Evolutionary conservation across 2,888 invertebrate species (phyloP), one percentile per base, ranked within the genome.

Genomic region (Schrankia costaestrigalis): DNA sequence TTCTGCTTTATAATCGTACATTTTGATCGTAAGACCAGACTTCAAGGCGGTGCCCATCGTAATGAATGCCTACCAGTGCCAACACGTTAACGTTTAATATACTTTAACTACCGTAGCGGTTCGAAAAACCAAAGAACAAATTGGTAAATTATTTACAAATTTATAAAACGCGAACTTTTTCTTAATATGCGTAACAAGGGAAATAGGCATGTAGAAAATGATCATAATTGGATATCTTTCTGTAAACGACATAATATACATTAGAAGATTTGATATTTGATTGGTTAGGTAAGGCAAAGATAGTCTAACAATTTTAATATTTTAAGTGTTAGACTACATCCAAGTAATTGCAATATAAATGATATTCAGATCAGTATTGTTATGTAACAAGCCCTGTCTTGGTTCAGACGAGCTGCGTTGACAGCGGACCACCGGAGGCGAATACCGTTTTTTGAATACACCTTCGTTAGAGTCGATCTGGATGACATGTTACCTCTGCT

Each of bases 371-470:
- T 63, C 43, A 45, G 57, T 65, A 58, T 59, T 57, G 61, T 63
- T 64, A 63, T 64, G 61, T 71, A 61, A 63, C 50, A 56, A 59
- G 58, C 47, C 49, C 54, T 56, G 62, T 63, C 57, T 44, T 41
- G 46, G 42, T 43, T 42, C 60, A 47, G 47, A 57, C 55, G 40
- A 39, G 48, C 29, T 39, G 17, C 35, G 35, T 34, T 70, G 75
- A 74, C 76, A 72, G 68, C 57, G 46, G 84, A 81, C 84, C 84
- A 84, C 86, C 83, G 72, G 76, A 64, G 73, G 62, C 56, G 82
- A 56, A 54, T 42, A 43, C 43, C 37, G 71, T 83, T 85, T 86
- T 84, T 84, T 82, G 72, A 76, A 68, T 58, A 64, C 57, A 63
- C 67, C 73, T 72, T 80, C 81, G 78, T 81, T 80, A 80, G 65